Base-by-base conservation (phyloP, 1,140 invertebrate genomes). In the Aleiodes sp. region DNA sequence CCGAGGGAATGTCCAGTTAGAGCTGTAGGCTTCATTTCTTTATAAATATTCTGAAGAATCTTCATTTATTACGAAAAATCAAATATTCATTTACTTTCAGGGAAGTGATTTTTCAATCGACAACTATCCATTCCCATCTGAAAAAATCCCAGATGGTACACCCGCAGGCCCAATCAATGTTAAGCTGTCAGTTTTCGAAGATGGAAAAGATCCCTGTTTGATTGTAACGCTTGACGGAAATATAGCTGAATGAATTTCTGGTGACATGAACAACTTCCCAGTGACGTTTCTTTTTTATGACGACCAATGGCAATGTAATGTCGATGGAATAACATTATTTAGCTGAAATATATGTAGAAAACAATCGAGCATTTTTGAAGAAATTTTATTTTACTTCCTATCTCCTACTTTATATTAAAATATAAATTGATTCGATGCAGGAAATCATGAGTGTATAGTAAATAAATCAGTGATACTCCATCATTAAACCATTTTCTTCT, bases 1-100 rank as follows among this genome's bases (percentile, higher is more conserved):
- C 61, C 61, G 4, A 64, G 41, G 28, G 10, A 9, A 1, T 64
- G 61, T 64, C 61, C 61, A 26, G 24, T 64, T 4, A 64, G 41
- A 43, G 35, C 61, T 7, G 61, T 64, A 64, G 41, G 24, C 3
- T n/a, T n/a, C 3, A 4, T 41, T n/a, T 8, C 4, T 12, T 12
- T 4, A 12, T n/a, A 41, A 8, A 12, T 41, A 8, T 3, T 12
- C 3, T 3, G 14, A 41, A 12, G n/a, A n/a, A n/a, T n/a, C n/a
- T 41, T n/a, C n/a, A n/a, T n/a, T n/a, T n/a, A n/a, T 41, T 41
- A 4, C 31, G 4, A 57, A 57, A 24, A 21, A 57, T 8, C n/a
- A 60, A 29, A 10, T 2, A 7, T 29, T 60, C 12, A 4, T 7
- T n/a, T 14, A 29, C 9, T 19, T 28, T 24, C 26, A 59, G 56